Percentiles rank a stretch among this genome's conserved stretches.
phyloP scores from a whole-genome alignment of 2,113 vertebrate species.

The Eretmochelys imbricata region DNA sequence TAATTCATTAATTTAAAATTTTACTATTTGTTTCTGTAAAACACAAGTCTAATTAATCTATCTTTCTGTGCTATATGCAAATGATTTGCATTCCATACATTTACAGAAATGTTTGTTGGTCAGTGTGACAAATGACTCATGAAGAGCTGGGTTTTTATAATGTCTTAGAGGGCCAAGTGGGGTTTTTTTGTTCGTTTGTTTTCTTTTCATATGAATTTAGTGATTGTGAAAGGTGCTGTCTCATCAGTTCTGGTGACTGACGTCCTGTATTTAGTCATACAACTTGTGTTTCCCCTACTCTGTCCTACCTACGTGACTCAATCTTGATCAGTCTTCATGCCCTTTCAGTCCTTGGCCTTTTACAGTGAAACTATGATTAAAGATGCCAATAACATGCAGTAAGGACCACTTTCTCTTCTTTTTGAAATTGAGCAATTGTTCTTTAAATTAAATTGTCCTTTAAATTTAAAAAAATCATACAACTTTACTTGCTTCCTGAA shows the following conservation, averaged over 20 bases:
- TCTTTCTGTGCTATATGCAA: not conserved
- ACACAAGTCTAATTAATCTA: not conserved
- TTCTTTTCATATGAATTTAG: not conserved
- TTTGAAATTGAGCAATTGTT: not conserved
- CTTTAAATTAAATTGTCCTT: not conserved
- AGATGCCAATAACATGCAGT: not conserved
- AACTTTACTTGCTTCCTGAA: not conserved
- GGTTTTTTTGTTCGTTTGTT: not conserved
- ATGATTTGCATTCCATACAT: not conserved
- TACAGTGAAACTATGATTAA: not conserved
- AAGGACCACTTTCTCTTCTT: not conserved
- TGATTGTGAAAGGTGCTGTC: not conserved
- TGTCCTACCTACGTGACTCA: not conserved
- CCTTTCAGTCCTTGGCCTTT: not conserved
- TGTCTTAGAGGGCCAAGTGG: not conserved
- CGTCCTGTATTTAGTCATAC: not conserved
- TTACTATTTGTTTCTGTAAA: not conserved
- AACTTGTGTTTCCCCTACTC: not conserved
- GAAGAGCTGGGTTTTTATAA: not conserved
- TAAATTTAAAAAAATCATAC: not conserved
- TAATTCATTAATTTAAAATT: conserved; percentile 26
- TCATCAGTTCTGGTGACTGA: not conserved
- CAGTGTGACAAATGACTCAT: not conserved
- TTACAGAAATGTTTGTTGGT: conserved; percentile 8
- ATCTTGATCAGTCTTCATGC: not conserved